These are phyloP conservation scores for Torymus tubicola DNA, from an alignment of 2,888 invertebrate species.

Conservation along the genomic window DNA sequence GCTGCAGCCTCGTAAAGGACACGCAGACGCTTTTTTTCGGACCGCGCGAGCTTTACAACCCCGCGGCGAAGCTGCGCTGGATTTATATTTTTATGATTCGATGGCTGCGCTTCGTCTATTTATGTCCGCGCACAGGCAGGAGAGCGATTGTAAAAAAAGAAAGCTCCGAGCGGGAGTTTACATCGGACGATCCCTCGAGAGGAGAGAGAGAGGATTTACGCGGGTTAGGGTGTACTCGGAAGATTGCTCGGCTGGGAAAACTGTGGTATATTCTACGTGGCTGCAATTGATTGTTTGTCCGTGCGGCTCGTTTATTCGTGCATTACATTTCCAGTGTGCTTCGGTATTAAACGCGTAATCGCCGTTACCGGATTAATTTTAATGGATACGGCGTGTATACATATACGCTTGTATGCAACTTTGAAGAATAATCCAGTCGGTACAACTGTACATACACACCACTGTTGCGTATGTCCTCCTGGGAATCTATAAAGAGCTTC, in stretches of 20 bases:
- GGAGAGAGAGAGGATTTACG: not conserved
- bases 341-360: too few relatives aligned
- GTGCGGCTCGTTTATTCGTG: not conserved
- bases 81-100: conserved; percentile 55
- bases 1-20: conserved; percentile 54
- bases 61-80: conserved; percentile 27
- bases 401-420: too few relatives aligned
- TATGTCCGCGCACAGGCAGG: not conserved
- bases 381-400: too few relatives aligned
- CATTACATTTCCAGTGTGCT: not conserved
- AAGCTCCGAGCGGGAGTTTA: conserved; percentile 16
- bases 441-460: too few relatives aligned
- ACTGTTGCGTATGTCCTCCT: too few relatives aligned
- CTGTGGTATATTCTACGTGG: not conserved
- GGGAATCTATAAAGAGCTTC: too few relatives aligned
- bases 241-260: too few relatives aligned
- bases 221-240: not conserved
- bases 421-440: too few relatives aligned
- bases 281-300: not conserved
- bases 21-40: conserved; percentile 9
- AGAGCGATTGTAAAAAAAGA: conserved; percentile 39
- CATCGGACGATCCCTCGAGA: conserved; percentile 13
- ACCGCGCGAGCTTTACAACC: conserved; percentile 31
- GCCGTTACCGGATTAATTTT: too few relatives aligned
- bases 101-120: not conserved